These are phyloP conservation scores for Geopemphigus sp. DNA, from an alignment of 1,140 invertebrate species.

Conservation along the genomic window DNA sequence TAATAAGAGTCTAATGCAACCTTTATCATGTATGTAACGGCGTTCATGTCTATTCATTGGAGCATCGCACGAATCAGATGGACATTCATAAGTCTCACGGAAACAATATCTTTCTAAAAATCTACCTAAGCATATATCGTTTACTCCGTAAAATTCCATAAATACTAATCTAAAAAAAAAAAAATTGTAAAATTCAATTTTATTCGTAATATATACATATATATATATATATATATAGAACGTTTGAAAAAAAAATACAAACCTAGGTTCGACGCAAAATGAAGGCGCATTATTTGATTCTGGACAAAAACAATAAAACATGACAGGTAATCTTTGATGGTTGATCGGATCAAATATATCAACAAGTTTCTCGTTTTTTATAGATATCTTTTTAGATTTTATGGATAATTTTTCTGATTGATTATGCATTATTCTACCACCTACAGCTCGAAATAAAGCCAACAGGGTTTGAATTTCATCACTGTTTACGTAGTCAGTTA, in stretches of 20 bases:
- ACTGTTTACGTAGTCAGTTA: constrained; percentile 65
- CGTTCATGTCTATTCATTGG: constrained; percentile 87
- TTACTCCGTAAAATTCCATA: constrained; percentile 92
- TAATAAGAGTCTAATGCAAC: constrained; percentile 71
- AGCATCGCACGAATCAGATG: constrained; percentile 73
- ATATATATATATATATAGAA: neutral
- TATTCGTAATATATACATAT: neutral
- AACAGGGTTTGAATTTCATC: constrained; percentile 68
- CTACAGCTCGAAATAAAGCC: constrained; percentile 82
- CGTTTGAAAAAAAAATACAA: constrained; percentile 53
- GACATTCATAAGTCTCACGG: constrained; percentile 77
- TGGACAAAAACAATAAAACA: constrained; percentile 89
- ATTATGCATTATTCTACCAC: constrained; percentile 64
- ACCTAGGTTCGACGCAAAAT: constrained; percentile 88
- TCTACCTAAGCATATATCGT: constrained; percentile 91
- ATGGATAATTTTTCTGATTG: constrained; percentile 51
- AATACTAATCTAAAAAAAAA: constrained; percentile 69
- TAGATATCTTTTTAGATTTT: constrained; percentile 51
- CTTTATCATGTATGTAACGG: constrained; percentile 72
- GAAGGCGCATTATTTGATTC: constrained; percentile 76
- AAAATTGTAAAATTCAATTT: neutral
- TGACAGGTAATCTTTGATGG: constrained; percentile 84
- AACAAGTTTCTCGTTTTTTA: constrained; percentile 53
- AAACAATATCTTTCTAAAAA: constrained; percentile 94
- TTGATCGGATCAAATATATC: constrained; percentile 83